Conservation (phyloP, 2,888 invertebrate species). For the Cataglyphis cursor region DNA sequence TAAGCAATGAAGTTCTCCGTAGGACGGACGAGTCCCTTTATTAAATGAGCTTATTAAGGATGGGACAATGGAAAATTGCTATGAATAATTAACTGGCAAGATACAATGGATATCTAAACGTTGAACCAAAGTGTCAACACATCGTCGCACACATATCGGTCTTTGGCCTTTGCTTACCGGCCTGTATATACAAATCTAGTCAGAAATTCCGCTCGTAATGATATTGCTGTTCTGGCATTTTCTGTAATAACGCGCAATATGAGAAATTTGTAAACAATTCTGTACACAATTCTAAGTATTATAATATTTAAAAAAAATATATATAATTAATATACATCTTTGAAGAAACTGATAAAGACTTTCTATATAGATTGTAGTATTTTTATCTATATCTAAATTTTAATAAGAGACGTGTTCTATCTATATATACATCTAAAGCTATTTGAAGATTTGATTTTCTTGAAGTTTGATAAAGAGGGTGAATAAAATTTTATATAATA, state of each 20-base stretch:
- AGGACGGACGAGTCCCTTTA: slow-evolving; percentile 64
- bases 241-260: background rate
- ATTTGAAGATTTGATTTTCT: background rate
- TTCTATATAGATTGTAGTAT: background rate
- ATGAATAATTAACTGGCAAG: slow-evolving; percentile 53
- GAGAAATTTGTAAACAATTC: background rate
- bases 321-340: background rate
- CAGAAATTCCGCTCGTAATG: background rate
- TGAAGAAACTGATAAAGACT: background rate
- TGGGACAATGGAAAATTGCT: slow-evolving; percentile 71
- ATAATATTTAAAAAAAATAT: background rate
- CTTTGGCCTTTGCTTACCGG: background rate
- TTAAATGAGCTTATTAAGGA: slow-evolving; percentile 62
- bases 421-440: background rate
- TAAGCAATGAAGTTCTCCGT: slow-evolving; percentile 22
- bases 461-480: background rate
- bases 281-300: background rate
- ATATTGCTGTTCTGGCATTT: background rate
- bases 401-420: background rate
- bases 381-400: background rate
- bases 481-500: background rate
- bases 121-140: slow-evolving; percentile 34
- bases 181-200: background rate
- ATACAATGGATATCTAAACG: slow-evolving; percentile 18
- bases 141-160: background rate